These are phyloP conservation scores for Bombus impatiens DNA, from an alignment of 1,140 invertebrate genomes.

Conservation along the genomic window DNA sequence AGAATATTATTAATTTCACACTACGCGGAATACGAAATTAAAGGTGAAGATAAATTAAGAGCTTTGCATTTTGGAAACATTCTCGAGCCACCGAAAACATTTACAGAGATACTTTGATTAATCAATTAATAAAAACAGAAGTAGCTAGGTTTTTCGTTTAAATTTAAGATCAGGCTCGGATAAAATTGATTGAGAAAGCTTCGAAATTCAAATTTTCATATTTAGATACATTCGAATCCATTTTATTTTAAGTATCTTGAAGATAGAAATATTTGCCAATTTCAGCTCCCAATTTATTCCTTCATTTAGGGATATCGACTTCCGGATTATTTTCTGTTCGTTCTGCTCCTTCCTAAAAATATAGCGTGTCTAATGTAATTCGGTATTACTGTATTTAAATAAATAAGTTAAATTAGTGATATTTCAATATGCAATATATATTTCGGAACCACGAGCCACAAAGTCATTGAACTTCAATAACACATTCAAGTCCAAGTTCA, in stretches of 20 bases:
- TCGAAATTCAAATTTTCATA: not conserved
- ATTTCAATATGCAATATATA: no score
- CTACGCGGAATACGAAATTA: constrained; percentile 34
- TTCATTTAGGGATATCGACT: not conserved
- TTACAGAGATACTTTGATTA: not conserved
- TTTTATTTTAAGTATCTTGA: not conserved
- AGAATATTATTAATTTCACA: constrained; percentile 46
- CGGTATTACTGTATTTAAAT: not conserved
- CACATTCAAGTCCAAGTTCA: not conserved
- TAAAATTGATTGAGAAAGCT: not conserved
- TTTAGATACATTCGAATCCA: not conserved
- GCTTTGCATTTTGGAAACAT: constrained; percentile 8
- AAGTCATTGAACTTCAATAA: not conserved
- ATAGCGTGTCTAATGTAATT: not conserved
- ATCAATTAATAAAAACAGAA: not conserved
- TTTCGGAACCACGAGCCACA: no score
- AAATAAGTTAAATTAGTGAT: no score
- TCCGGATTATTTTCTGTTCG: not conserved
- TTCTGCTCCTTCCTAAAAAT: not conserved
- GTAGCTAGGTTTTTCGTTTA: no score
- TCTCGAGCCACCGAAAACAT: not conserved
- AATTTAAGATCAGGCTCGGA: not conserved
- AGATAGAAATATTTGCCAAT: not conserved
- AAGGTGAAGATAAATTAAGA: constrained; percentile 13
- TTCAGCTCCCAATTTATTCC: not conserved